Base-by-base conservation (phyloP, 2,888 invertebrate species). In the Onthophagus sagittarius region DNA sequence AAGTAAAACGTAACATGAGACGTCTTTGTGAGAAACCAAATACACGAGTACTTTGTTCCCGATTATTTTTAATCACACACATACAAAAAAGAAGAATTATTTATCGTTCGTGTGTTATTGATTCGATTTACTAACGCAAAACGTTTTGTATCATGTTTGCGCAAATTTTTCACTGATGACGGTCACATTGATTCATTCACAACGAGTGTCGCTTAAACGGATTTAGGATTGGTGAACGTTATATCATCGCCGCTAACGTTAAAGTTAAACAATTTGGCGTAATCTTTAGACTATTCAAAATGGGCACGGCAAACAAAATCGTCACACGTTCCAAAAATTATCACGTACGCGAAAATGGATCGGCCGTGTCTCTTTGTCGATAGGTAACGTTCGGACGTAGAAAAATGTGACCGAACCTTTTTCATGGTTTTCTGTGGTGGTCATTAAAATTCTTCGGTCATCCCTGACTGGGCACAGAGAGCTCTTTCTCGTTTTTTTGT, bases 371-470 rank as follows among this genome's bases (percentile, higher is more conserved):
- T 53, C 39, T 23, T 23, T 23, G 39, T 53, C 39, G 39, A 9
- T 9, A 53, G 11, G 39, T 53, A 53, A 53, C 39, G 7, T 53
- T 53, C 11, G 7, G 11, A 53, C 7, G 39, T 53, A 53, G 7
- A 53, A 53, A 53, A 53, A 53, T 53, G 39, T 11, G 11, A 11
- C 39, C 39, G 39, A 11, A 53, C 39, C 39, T 53, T 53, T 53
- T 53, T 53, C 11, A 53, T 9, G 39, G 7, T 11, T 53, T 53
- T 53, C 39, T 53, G 39, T 53, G 67, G 67, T 67, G 63, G 64
- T 73, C 75, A 75, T 75, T 75, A 75, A 73, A 73, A 75, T 75
- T 75, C 75, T 71, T 75, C 63, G 71, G 75, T 75, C 73, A 75
- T 75, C 75, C 75, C 75, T 75, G 75, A 71, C 71, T 75, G 74